Conservation (phyloP, 2,797 vertebrate species). For the Garrulus glandarius region DNA sequence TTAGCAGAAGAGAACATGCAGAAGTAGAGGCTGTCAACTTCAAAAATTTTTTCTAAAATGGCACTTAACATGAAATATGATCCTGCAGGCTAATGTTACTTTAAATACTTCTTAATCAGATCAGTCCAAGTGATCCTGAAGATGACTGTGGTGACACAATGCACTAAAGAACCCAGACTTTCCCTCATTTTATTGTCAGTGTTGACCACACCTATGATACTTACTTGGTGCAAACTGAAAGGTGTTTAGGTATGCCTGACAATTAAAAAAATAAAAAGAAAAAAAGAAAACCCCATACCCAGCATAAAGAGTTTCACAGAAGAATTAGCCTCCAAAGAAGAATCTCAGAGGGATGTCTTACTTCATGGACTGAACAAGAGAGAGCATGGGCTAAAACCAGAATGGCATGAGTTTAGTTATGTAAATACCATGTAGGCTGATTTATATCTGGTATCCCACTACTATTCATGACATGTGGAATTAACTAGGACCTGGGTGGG, state of each 20-base stretch:
- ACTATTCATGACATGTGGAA: neutral
- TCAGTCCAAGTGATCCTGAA: neutral
- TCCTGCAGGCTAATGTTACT: neutral
- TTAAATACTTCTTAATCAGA: neutral
- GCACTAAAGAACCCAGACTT: neutral
- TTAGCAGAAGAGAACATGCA: neutral
- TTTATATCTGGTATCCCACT: neutral
- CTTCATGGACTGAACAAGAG: neutral
- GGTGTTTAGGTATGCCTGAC: neutral
- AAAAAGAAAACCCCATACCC: neutral
- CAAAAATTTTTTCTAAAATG: neutral
- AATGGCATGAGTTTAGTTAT: neutral
- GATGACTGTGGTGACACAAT: neutral
- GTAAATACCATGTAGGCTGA: rapidly evolving
- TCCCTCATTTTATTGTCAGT: neutral
- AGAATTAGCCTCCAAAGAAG: neutral
- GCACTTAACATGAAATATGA: neutral
- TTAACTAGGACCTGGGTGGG: neutral
- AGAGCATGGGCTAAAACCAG: neutral
- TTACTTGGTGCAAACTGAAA: neutral
- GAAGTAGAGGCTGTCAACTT: neutral
- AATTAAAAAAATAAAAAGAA: neutral
- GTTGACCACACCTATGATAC: neutral
- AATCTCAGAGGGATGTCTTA: neutral
- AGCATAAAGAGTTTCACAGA: neutral